phyloP scores from a whole-genome alignment of 2,888 invertebrate species.

The Deilephila porcellus region DNA sequence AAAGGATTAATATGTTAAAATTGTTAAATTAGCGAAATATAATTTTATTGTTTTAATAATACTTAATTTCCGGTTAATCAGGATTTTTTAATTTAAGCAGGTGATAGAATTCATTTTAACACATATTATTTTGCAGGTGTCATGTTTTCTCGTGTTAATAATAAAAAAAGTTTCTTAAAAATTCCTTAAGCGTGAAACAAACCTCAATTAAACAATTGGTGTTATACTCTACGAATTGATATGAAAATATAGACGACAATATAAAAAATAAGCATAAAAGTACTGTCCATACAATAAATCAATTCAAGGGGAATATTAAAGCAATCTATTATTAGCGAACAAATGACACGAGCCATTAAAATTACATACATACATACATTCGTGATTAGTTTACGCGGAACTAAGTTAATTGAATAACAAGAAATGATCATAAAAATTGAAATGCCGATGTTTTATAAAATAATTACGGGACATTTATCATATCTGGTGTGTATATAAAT shows the following conservation, averaged over 20 bases:
- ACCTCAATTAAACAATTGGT: too few species aligned
- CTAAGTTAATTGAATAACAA: slow-evolving; percentile 19
- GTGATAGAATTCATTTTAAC: too few species aligned
- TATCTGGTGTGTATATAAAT: background rate
- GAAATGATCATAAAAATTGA: slow-evolving; percentile 21
- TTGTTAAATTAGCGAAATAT: background rate
- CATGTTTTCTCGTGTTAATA: too few species aligned
- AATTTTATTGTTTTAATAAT: background rate
- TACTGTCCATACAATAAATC: too few species aligned
- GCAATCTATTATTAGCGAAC: background rate
- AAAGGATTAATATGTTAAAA: background rate
- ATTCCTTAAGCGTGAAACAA: too few species aligned
- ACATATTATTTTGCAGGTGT: too few species aligned
- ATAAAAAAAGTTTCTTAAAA: too few species aligned
- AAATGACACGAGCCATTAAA: slow-evolving; percentile 13
- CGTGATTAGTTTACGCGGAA: slow-evolving; percentile 4
- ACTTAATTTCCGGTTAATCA: background rate
- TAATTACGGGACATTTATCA: slow-evolving; percentile 5
- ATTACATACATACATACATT: slow-evolving; percentile 3
- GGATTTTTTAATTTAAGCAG: background rate
- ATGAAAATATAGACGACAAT: too few species aligned
- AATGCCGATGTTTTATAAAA: slow-evolving; percentile 11
- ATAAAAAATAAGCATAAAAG: too few species aligned
- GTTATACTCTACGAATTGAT: too few species aligned
- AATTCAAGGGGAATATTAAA: background rate